Evolutionary conservation across 2,888 invertebrate species (phyloP), one percentile per base, ranked within the genome.

Genomic region (Eremobia ochroleuca): DNA sequence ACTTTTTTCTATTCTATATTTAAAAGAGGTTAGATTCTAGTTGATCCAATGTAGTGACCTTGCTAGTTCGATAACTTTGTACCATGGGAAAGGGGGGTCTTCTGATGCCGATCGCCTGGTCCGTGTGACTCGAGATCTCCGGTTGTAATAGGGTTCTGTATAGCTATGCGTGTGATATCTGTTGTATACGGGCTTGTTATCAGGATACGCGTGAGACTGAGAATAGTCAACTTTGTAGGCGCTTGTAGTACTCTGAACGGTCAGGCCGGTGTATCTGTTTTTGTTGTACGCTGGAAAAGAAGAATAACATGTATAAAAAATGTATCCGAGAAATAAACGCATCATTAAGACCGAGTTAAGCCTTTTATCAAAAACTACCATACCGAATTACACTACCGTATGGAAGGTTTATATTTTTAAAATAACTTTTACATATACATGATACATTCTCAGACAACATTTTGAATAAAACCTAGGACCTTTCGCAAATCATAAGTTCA

Each of bases 11-110:
- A 85, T 77, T 78, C 81, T 88, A 87, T 86, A 87, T 87, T 89
- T 88, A 83, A 90, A 81, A 76, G 65, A 69, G 76, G 55, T 80
- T 79, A 76, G 31, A 40, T 85, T 83, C 85, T 92, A 91, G 80
- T 92, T 88, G 79, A 98, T 98, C 98, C 98, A 98, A 91, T 97
- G 95, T 92, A 98, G 97, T 84, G 97, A 97, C 92, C 97, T 96
- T 88, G 98, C 97, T 90, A 98, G 96, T 93, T 98, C 98, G 90
- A 97, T 97, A 79, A 98, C 98, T 95, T 98, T 98, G 93, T 98
- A 97, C 98, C 98, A 98, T 74, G 98, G 98, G 92, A 98, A 98
- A 31, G 97, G 97, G 31, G 98, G 98, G 91, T 97, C 94, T 84
- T 96, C 94, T 83, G 94, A 92, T 3, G 96, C 92, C 85, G 95